Percentiles rank a stretch among this genome's conserved stretches.
These are phyloP conservation scores for Arothron firmamentum DNA, from an alignment of 2,113 vertebrate species.

Conservation along the genomic window DNA sequence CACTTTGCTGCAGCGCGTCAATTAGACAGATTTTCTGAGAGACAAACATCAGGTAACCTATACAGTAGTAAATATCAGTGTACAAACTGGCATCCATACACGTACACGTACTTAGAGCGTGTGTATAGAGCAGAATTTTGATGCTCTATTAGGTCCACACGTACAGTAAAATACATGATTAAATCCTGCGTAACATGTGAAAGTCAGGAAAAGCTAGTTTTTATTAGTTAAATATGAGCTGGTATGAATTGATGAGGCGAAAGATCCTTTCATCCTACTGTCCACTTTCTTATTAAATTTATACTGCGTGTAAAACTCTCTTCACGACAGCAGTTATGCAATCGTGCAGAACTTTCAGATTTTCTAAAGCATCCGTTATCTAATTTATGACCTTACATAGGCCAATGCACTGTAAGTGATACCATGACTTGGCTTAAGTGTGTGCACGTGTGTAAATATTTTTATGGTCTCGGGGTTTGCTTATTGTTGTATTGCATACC, in stretches of 20 bases:
- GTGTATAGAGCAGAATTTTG: slow-evolving; percentile 18
- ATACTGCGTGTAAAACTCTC: slow-evolving; percentile 12
- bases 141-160: slow-evolving; percentile 13
- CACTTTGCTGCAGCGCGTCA: too few relatives aligned
- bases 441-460: too few relatives aligned
- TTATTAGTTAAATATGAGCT: slow-evolving; percentile 35
- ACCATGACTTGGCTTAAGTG: too few relatives aligned
- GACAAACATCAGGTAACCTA: neutral
- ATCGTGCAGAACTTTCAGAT: neutral
- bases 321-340: slow-evolving; percentile 1
- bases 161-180: slow-evolving; percentile 31
- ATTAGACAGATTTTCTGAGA: too few relatives aligned
- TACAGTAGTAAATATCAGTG: too few relatives aligned
- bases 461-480: too few relatives aligned
- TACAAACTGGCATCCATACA: neutral
- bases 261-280: slow-evolving; percentile 36
- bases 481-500: too few relatives aligned
- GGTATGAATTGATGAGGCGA: slow-evolving; percentile 27
- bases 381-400: too few relatives aligned
- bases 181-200: slow-evolving; percentile 32
- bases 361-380: neutral
- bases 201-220: slow-evolving; percentile 26
- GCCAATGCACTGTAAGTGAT: too few relatives aligned
- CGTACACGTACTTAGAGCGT: neutral
- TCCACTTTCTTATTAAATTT: slow-evolving; percentile 43